Conservation (phyloP, 2,797 vertebrate species). For the Chelon labrosus region DNA sequence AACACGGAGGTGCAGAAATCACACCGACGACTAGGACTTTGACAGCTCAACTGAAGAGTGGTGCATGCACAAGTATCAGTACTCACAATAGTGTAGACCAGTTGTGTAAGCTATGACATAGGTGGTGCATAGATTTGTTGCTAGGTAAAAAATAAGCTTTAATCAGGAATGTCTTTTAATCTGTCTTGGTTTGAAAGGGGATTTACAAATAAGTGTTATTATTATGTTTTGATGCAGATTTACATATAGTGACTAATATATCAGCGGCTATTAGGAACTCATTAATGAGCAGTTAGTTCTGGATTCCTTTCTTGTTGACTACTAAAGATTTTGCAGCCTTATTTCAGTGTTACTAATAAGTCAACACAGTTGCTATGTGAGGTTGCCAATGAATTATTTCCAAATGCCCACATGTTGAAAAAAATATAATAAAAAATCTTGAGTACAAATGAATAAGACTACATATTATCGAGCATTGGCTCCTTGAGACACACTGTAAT, state of each 20-base stretch:
- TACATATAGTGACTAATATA: not conserved
- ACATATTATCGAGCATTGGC: not conserved
- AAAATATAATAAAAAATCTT: not conserved
- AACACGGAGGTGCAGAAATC: too few relatives aligned
- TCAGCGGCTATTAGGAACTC: not conserved
- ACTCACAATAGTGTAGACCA: too few relatives aligned
- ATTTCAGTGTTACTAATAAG: not conserved
- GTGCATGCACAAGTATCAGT: too few relatives aligned
- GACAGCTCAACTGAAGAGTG: too few relatives aligned
- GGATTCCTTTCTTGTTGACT: not conserved
- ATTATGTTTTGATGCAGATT: not conserved
- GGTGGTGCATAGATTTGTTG: too few relatives aligned
- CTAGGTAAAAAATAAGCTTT: too few relatives aligned
- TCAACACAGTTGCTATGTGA: not conserved
- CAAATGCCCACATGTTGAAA: conserved; percentile 1
- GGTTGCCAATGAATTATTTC: not conserved
- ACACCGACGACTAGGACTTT: too few relatives aligned
- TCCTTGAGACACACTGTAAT: conserved; percentile 22
- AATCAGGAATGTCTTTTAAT: too few relatives aligned
- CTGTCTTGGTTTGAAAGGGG: too few relatives aligned
- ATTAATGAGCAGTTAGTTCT: not conserved
- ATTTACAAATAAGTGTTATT: too few relatives aligned
- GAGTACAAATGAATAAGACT: not conserved
- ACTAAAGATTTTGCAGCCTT: not conserved
- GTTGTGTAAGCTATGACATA: too few relatives aligned